phyloP scores from a whole-genome alignment of 2,797 vertebrate genomes.

The Falco concolor region DNA sequence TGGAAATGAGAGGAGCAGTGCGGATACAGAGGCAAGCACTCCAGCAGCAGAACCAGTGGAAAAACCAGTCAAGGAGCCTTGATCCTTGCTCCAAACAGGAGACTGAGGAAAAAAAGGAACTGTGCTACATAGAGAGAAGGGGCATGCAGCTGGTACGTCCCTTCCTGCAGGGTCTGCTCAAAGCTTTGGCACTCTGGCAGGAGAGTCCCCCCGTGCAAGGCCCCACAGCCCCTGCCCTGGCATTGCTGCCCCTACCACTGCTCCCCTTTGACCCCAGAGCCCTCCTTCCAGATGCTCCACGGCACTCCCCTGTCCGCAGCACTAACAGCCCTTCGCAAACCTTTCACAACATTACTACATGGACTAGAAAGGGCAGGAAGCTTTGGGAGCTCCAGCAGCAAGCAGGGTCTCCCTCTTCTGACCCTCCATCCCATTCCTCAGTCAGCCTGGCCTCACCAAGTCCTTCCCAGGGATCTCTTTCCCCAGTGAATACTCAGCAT shows the following conservation, averaged over 20 bases:
- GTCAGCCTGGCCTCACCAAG: neutral
- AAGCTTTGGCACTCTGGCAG: neutral
- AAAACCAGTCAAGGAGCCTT: neutral
- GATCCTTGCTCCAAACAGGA: neutral
- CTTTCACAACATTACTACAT: neutral
- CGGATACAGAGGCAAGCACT: neutral
- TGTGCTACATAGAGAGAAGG: neutral
- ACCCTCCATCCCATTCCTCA: neutral
- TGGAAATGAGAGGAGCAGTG: neutral
- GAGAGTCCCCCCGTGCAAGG: fast-evolving
- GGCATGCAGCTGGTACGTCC: neutral
- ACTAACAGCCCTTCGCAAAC: neutral
- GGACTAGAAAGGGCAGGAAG: neutral
- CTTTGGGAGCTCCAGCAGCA: neutral
- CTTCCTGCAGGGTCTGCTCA: neutral
- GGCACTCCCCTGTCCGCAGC: fast-evolving
- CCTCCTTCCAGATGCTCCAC: neutral
- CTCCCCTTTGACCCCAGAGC: neutral
- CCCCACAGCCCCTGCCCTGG: neutral
- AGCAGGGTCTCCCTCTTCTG: neutral
- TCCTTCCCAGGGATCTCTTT: neutral
- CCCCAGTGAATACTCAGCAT: neutral
- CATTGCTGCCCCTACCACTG: neutral
- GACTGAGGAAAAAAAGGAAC: too few species aligned
- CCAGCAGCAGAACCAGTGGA: too few species aligned